These are phyloP conservation scores for Melinaea menophilus DNA, from an alignment of 2,888 invertebrate genomes.

Conservation along the genomic window DNA sequence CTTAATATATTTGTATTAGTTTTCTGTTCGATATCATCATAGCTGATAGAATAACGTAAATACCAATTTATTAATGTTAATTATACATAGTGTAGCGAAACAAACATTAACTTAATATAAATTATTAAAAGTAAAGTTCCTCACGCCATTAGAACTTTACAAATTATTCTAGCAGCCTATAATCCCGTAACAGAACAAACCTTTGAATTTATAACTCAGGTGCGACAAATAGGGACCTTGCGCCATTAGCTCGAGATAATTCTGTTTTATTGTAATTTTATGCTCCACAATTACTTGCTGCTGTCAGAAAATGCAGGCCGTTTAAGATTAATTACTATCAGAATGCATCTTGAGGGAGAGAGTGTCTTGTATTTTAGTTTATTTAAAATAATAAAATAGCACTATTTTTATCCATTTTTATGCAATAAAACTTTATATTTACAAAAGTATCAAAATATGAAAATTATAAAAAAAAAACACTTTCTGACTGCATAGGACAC, in stretches of 20 bases:
- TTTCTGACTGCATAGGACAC: too few relatives aligned
- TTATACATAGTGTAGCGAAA: too few relatives aligned
- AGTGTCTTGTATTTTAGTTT: too few relatives aligned
- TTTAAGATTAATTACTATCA: conserved; percentile 33
- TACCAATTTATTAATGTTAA: too few relatives aligned
- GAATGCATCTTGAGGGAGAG: neutral
- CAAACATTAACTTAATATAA: too few relatives aligned
- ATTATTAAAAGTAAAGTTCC: neutral
- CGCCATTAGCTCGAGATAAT: conserved; percentile 54
- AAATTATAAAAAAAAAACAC: too few relatives aligned
- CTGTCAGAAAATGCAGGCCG: conserved; percentile 34
- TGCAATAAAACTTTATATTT: too few relatives aligned
- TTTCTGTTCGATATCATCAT: too few relatives aligned
- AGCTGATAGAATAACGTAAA: too few relatives aligned
- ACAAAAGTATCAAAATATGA: too few relatives aligned
- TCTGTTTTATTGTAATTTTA: conserved; percentile 65
- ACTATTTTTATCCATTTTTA: too few relatives aligned
- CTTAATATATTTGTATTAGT: neutral
- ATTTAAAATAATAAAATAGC: too few relatives aligned
- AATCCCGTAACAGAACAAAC: conserved; percentile 16
- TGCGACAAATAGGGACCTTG: conserved; percentile 22
- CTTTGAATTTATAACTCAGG: conserved; percentile 23
- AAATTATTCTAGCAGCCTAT: conserved; percentile 12
- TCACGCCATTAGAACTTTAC: neutral
- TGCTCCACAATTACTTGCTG: conserved; percentile 55